A percentile compares a stretch with the other conserved stretches of the same genome.
phyloP scores from a whole-genome alignment of 1,140 invertebrate genomes.

The Rhynchophorus ferrugineus region DNA sequence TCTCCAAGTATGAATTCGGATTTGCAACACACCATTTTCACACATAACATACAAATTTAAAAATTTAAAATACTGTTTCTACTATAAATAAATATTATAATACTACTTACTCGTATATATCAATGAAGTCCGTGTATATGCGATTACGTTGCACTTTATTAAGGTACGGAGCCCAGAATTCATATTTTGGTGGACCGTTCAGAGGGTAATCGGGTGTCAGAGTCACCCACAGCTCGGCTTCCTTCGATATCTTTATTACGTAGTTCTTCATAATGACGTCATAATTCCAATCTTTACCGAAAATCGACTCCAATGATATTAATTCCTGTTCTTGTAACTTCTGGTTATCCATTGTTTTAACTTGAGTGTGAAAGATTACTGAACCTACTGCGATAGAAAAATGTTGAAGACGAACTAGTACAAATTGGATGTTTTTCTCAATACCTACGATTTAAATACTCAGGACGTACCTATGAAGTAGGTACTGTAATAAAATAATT shows the following conservation, averaged over 20 bases:
- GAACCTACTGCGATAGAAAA: too few relatives aligned
- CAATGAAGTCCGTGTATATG: slow-evolving; percentile 51
- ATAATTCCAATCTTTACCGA: slow-evolving; percentile 62
- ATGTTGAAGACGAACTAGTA: too few relatives aligned
- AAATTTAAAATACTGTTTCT: too few relatives aligned
- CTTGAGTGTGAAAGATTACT: too few relatives aligned
- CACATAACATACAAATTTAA: too few relatives aligned
- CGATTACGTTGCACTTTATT: slow-evolving; percentile 48
- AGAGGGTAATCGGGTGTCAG: slow-evolving; percentile 61
- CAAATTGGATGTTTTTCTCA: too few relatives aligned
- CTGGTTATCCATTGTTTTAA: slow-evolving; percentile 30
- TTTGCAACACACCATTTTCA: too few relatives aligned
- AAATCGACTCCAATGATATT: slow-evolving; percentile 65
- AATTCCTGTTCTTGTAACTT: slow-evolving; percentile 54
- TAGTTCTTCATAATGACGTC: slow-evolving; percentile 49
- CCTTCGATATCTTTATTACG: slow-evolving; percentile 48
- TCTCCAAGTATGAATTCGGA: too few relatives aligned
- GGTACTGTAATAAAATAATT: too few relatives aligned
- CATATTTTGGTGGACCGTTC: slow-evolving; percentile 56
- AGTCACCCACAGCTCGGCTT: slow-evolving; percentile 47
- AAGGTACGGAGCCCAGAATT: slow-evolving; percentile 65
- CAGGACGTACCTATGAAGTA: too few relatives aligned
- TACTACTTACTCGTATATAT: slow-evolving; percentile 57
- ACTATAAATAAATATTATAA: background rate
- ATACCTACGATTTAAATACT: too few relatives aligned